Base-by-base conservation (phyloP, 1,140 invertebrate species). In the Scaptomyza montana region DNA sequence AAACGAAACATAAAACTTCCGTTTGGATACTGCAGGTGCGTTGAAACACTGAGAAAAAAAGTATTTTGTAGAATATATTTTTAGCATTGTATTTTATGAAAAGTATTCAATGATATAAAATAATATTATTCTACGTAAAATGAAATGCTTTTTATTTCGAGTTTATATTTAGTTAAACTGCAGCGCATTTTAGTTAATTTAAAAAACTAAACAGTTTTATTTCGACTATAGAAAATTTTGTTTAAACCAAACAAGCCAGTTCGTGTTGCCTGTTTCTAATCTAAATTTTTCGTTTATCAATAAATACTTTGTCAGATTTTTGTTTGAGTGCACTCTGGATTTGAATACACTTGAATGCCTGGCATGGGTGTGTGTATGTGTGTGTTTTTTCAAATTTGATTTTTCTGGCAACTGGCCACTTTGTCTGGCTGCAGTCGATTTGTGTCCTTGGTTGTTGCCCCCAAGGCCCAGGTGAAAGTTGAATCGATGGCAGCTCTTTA, bases 1-100 rank as follows among this genome's bases (percentile, higher is more conserved):
- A 79, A 85, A 71, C 65, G 81, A 75, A 86, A 66, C 81, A 78
- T 81, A 74, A 72, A 81, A 81, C 82, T 63, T 72, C 56, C 60
- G 45, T 36, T 59, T 66, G 43, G 68, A 28, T 53, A 33, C 33
- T 86, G 78, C 74, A 75, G 74, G 62, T 85, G 80, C 50, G 43
- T 54, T 41, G 33, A n/a, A 5, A 6, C 39, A 43, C 39, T 43
- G 39, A n/a, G 39, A n/a, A 43, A 43, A n/a, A 43, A 43, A 39
- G 10, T 9, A 5, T 3, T 2, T 30, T 7, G 0, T 7, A 30
- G 30, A 30, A 30, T 7, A 30, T 30, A 30, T 30, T 30, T 30
- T 30, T 30, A 30, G 4, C 3, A 21, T 21, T 21, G 30, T n/a
- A n/a, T n/a, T 30, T 30, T 30, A 33, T 7, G 30, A 33, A 33